These are phyloP conservation scores for Hyla sarda DNA, from an alignment of 2,113 vertebrate genomes.

Conservation along the genomic window DNA sequence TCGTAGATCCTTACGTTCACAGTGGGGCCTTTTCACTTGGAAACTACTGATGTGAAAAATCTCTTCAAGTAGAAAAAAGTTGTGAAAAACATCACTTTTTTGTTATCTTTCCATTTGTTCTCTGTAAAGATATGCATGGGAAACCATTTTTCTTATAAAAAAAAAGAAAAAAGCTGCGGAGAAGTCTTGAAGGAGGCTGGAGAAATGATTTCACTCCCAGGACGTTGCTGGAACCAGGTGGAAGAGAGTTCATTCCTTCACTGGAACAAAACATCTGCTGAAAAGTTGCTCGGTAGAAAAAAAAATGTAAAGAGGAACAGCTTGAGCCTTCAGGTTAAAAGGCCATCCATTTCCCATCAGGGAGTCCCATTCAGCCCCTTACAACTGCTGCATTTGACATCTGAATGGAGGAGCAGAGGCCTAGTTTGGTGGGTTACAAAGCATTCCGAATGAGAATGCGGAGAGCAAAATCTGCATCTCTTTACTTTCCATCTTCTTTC, in stretches of 20 bases:
- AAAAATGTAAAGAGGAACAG: constrained; percentile 70
- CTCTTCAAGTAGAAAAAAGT: constrained; percentile 56
- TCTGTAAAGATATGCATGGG: constrained; percentile 66
- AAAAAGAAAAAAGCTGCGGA: constrained; percentile 15
- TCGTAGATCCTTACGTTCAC: not conserved
- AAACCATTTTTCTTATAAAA: constrained; percentile 12
- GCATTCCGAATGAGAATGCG: constrained; percentile 59
- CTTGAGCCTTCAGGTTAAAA: constrained; percentile 79
- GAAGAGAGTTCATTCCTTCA: constrained; percentile 65
- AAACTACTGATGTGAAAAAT: not conserved
- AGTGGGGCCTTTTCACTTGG: not conserved
- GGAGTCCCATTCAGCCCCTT: constrained; percentile 80
- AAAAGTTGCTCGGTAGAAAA: constrained; percentile 63
- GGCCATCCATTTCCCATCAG: constrained; percentile 89
- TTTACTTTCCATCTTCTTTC: constrained; percentile 66
- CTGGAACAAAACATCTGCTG: constrained; percentile 70
- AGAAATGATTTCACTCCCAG: constrained; percentile 13
- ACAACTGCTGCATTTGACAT: constrained; percentile 78
- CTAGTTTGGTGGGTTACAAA: constrained; percentile 54
- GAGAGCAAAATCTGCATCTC: constrained; percentile 66
- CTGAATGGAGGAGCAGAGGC: constrained; percentile 77
- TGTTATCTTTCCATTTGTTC: constrained; percentile 58
- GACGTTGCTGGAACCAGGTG: constrained; percentile 63
- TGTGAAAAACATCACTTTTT: constrained; percentile 48
- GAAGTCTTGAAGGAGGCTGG: not conserved